phyloP scores from a whole-genome alignment of 1,140 invertebrate species.

The Papilio dardanus region DNA sequence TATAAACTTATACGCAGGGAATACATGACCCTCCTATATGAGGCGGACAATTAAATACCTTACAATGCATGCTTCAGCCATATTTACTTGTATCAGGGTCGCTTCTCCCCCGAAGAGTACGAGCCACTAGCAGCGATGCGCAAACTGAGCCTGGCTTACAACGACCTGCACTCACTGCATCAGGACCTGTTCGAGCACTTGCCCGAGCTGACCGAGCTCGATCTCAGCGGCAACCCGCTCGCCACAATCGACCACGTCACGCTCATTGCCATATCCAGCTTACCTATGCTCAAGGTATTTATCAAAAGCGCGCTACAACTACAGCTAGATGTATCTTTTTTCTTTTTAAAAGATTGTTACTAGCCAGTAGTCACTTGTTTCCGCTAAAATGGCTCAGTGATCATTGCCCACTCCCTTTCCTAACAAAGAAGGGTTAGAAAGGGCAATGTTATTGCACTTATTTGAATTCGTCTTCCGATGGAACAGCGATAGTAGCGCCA shows the following conservation, averaged over 20 bases:
- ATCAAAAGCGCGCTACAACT: background rate
- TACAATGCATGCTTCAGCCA: no score
- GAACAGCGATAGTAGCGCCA: background rate
- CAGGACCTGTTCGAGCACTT: constrained; percentile 89
- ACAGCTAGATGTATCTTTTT: no score
- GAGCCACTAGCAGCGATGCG: constrained; percentile 85
- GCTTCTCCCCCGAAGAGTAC: constrained; percentile 82
- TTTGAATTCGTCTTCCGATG: no score
- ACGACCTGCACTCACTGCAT: constrained; percentile 86
- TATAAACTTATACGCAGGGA: no score
- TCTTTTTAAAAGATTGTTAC: no score
- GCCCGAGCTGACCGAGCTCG: constrained; percentile 84
- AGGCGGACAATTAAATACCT: no score
- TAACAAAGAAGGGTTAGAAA: background rate
- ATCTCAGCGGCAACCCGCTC: constrained; percentile 87
- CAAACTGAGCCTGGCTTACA: constrained; percentile 85
- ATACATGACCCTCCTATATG: no score
- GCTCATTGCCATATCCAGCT: constrained; percentile 84
- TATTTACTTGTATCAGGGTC: constrained; percentile 83
- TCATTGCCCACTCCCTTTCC: background rate
- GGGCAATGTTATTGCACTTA: no score
- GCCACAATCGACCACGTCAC: constrained; percentile 84
- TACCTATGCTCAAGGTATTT: constrained; percentile 85
- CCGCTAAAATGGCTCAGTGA: no score
- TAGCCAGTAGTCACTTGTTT: no score